Evolutionary conservation across 2,888 invertebrate species (phyloP).

Genomic region (Andrena haemorrhoa): DNA sequence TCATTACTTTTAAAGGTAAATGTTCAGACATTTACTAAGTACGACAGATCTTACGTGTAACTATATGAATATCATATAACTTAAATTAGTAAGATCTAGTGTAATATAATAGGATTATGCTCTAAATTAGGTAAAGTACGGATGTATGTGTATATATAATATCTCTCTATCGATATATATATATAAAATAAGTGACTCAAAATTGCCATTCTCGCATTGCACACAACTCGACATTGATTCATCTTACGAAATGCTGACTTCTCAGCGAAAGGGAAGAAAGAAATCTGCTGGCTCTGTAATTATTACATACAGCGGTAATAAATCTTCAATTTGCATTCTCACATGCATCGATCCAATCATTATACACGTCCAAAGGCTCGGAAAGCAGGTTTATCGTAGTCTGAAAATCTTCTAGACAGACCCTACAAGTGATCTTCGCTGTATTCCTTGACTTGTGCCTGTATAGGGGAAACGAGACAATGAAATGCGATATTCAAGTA

Average conservation of each 20-base stretch:
- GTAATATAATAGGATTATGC: not conserved
- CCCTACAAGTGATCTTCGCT: constrained; percentile 97
- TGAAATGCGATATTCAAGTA: constrained; percentile 23
- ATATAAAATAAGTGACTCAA: constrained; percentile 13
- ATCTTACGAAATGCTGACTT: constrained; percentile 17
- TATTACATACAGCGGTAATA: not conserved
- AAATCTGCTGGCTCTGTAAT: constrained; percentile 10
- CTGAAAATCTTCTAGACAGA: constrained; percentile 98
- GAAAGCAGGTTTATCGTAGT: constrained; percentile 98
- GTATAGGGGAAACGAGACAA: constrained; percentile 77
- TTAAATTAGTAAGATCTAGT: constrained; percentile 15
- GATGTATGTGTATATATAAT: constrained; percentile 1
- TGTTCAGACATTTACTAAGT: constrained; percentile 34
- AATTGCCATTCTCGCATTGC: constrained; percentile 24
- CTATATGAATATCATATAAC: constrained; percentile 22
- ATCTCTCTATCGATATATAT: constrained; percentile 3
- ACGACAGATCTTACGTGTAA: constrained; percentile 12
- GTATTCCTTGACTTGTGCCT: constrained; percentile 98
- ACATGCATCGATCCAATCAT: constrained; percentile 99
- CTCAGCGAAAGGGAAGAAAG: constrained; percentile 5
- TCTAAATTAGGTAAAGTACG: constrained; percentile 23
- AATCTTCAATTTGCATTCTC: constrained; percentile 93
- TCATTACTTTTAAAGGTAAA: constrained; percentile 12
- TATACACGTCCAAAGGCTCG: constrained; percentile 99
- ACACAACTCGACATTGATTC: constrained; percentile 7